These are phyloP conservation scores for Ceratina calcarata DNA, from an alignment of 1,140 invertebrate species.

Conservation along the genomic window DNA sequence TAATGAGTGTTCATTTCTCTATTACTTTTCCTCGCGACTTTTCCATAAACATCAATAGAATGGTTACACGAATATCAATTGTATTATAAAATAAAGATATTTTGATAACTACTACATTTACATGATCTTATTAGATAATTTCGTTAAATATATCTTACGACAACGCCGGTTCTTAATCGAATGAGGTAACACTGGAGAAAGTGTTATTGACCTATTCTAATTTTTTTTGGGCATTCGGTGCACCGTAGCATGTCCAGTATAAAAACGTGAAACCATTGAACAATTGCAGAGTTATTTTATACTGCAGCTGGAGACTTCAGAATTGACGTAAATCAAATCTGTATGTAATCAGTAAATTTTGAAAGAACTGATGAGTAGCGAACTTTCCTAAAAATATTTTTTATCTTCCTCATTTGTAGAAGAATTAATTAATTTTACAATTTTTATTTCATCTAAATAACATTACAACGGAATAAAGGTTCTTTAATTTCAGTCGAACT, in stretches of 20 bases:
- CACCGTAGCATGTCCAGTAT: constrained; percentile 1
- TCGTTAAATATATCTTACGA: no score
- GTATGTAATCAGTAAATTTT: background rate
- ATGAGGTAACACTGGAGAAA: constrained; percentile 19
- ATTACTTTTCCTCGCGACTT: no score
- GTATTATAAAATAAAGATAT: background rate
- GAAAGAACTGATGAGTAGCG: background rate
- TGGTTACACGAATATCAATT: background rate
- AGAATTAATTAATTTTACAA: no score
- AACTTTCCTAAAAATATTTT: no score
- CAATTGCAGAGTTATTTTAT: background rate
- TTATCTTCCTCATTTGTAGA: no score
- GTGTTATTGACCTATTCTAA: constrained; percentile 22
- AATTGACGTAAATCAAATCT: background rate
- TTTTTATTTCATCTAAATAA: background rate
- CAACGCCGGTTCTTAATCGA: background rate
- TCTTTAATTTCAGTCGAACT: no score
- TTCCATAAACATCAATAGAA: no score
- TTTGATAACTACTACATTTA: background rate
- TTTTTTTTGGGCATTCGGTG: background rate
- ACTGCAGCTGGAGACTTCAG: background rate
- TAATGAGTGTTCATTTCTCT: no score
- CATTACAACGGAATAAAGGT: background rate
- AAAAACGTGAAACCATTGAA: constrained; percentile 19
- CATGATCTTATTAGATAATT: no score